A percentile compares a stretch with the other conserved stretches of the same genome.
These are phyloP conservation scores for Eurois occulta DNA, from an alignment of 2,888 invertebrate genomes.

Conservation along the genomic window DNA sequence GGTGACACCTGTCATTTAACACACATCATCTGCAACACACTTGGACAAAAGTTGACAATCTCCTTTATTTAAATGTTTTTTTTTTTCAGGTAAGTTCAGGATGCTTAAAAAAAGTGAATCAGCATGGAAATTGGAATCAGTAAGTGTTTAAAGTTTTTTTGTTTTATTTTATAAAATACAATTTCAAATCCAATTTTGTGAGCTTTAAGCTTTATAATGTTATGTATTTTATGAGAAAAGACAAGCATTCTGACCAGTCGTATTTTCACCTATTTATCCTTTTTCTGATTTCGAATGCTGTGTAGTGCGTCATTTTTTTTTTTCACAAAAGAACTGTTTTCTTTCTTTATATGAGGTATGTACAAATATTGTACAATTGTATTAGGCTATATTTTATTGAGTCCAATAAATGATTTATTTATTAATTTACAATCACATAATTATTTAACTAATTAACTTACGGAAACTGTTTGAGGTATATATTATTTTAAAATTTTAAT, in stretches of 20 bases:
- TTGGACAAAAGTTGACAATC: too few relatives aligned
- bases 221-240: neutral
- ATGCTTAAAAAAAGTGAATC: neutral
- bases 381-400: too few relatives aligned
- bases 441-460: neutral
- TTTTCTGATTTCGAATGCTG: neutral
- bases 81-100: constrained; percentile 44
- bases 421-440: neutral
- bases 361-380: neutral
- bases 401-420: too few relatives aligned
- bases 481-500: neutral
- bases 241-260: neutral
- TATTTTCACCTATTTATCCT: neutral
- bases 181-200: too few relatives aligned
- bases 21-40: too few relatives aligned
- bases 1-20: too few relatives aligned
- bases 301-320: neutral
- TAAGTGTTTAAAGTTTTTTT: constrained; percentile 31
- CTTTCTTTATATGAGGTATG: neutral
- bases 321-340: neutral
- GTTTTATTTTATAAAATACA: too few relatives aligned
- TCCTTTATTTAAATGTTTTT: neutral
- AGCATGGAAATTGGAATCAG: neutral
- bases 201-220: neutral
- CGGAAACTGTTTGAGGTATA: neutral